Evolutionary conservation across 2,797 vertebrate species (phyloP), one percentile per base, ranked within the genome.

Genomic region (Lemur catta): DNA sequence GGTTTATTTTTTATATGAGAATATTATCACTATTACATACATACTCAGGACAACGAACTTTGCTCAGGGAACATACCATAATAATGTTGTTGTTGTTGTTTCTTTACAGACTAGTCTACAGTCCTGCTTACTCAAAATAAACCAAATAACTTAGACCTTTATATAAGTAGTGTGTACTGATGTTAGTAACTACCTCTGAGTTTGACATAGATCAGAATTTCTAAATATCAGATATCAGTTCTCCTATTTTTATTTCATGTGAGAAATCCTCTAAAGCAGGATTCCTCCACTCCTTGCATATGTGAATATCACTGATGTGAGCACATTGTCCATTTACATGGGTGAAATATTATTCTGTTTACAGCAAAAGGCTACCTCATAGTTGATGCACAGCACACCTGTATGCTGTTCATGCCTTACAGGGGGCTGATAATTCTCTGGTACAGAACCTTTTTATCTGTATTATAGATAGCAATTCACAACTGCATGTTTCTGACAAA

Each of bases 281-380:
- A 96, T 98, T 97, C 97, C 98, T 98, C 95, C 98, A 95, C 96
- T 97, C 97, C 96, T 97, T 97, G 95, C 97, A 97, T 98, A 97
- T 97, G 97, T 98, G 98, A 98, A 96, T 96, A 93, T 98, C 97
- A 97, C 97, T 97, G 97, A 98, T 95, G 84, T 98, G 96, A 98
- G 98, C 97, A 98, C 97, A 97, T 97, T 97, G 98, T 98, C 82
- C 96, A 98, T 98, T 98, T 98, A 98, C 98, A 98, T 98, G 98
- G 94, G 96, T 97, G 96, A 98, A 98, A 97, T 97, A 97, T 97
- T 92, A 98, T 98, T 99, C 99, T 99, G 99, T 99, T 99, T 99
- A 99, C 99, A 99, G 99, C 99, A 99, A 99, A 99, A 98, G 98
- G 99, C 99, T 99, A 99, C 99, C 99, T 99, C 99, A 99, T 99